Base-by-base conservation (phyloP, 1,140 invertebrate species). In the Drosophila elegans region DNA sequence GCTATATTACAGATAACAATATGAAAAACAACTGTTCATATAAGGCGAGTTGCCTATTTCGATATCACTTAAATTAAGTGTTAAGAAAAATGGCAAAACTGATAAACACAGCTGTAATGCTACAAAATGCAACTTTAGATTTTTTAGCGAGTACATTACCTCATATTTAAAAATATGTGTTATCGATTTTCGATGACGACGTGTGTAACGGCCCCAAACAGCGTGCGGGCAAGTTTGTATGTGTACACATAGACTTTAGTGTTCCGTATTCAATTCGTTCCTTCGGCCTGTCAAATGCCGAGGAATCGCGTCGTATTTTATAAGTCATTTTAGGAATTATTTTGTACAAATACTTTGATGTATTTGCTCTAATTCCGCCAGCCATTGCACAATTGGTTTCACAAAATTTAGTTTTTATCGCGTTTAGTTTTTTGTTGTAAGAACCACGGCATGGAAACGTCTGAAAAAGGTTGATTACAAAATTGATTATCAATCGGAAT, bases 251-350 rank as follows among this genome's bases (percentile, higher is more conserved):
- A 45, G 41, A 21, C 56, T 25, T 29, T n/a, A 11, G n/a, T 27
- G 62, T 64, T 64, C 42, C 62, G 36, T 9, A 9, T 59, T 29
- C 44, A 45, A 16, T 61, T 57, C 42, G 42, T 38, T 66, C 27
- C 51, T 5, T 54, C 29, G 52, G 53, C 32, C 10, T 59, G 34
- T 21, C 34, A 59, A 59, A 59, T 46, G 53, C 32, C 29, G 53
- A 63, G 45, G 36, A 39, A 61, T 52, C 59, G 64, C 64, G 59
- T 67, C 55, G 62, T 60, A 51, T 61, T 36, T 51, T 51, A 36
- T 63, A 56, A 64, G 41, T 21, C 21, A 39, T 46, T 62, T 13
- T 13, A 32, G 13, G 9, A 41, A 13, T 53, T 52, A 51, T 21
- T 39, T 45, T 29, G 34, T 34, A 36, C 39, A 32, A 55, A 3